phyloP scores from a whole-genome alignment of 1,140 invertebrate genomes.

The Telenomus remus region DNA sequence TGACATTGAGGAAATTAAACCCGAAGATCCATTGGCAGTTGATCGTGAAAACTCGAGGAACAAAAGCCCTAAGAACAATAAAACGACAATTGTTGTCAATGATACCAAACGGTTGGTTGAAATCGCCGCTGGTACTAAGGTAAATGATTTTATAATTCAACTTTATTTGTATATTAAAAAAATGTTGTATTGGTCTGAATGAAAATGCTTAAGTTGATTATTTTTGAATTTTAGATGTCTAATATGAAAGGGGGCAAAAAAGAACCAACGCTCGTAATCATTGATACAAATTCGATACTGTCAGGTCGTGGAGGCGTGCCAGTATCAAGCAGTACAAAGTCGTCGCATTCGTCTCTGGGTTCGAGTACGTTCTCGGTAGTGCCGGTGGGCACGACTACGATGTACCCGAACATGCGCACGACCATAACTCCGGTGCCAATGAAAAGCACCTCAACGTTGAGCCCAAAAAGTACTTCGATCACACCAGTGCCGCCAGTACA shows the following conservation, averaged over 20 bases:
- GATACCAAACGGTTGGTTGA: slow-evolving; percentile 84
- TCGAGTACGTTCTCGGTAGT: slow-evolving; percentile 72
- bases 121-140: slow-evolving; percentile 79
- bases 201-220: background rate
- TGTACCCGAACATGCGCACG: slow-evolving; percentile 79
- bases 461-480: slow-evolving; percentile 58
- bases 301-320: slow-evolving; percentile 80
- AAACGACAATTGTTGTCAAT: slow-evolving; percentile 82
- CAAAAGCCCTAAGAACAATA: slow-evolving; percentile 72
- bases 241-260: slow-evolving; percentile 79
- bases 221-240: slow-evolving; percentile 4
- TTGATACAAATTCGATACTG: slow-evolving; percentile 85
- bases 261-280: slow-evolving; percentile 85
- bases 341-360: slow-evolving; percentile 62
- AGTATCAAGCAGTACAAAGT: slow-evolving; percentile 67
- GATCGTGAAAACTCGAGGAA: slow-evolving; percentile 72
- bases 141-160: background rate
- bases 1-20: slow-evolving; percentile 80
- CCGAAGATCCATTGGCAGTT: slow-evolving; percentile 81
- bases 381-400: slow-evolving; percentile 76
- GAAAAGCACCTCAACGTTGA: slow-evolving; percentile 59
- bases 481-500: slow-evolving; percentile 63
- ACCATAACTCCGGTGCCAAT: slow-evolving; percentile 78
- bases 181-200: background rate
- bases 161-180: background rate